Evolutionary conservation across 2,888 invertebrate genomes (phyloP).

Genomic region (Lissocephala sabroskyi): DNA sequence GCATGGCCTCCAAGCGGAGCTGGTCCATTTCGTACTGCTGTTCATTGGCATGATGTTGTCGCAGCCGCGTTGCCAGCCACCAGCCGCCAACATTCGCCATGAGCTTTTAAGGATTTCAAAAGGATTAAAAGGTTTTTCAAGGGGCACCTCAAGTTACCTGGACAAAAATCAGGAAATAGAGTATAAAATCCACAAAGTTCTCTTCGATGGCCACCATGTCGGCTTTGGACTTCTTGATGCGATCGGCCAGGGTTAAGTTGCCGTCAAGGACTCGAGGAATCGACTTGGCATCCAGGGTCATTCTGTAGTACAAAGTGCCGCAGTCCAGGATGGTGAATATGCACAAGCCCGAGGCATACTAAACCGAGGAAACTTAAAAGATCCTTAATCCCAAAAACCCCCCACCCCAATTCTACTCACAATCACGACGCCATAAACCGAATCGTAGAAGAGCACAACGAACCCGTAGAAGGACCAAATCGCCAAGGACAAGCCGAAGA

Average conservation of each 20-base stretch:
- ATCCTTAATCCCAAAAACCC: too few relatives aligned
- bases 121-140: not conserved
- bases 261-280: not conserved
- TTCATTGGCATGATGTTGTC: conserved; percentile 3
- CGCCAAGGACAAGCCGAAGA: conserved; percentile 3
- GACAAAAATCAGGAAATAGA: not conserved
- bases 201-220: not conserved
- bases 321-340: conserved; percentile 2
- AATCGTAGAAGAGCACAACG: conserved; percentile 7
- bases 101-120: not conserved
- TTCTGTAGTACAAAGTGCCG: not conserved
- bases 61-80: conserved; percentile 8
- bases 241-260: not conserved
- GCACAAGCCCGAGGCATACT: conserved; percentile 14
- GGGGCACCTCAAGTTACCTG: not conserved
- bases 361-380: not conserved
- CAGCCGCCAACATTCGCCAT: not conserved
- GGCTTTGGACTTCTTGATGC: not conserved
- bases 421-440: not conserved
- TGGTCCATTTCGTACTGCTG: conserved; percentile 4
- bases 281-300: not conserved
- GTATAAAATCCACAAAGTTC: not conserved
- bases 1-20: conserved; percentile 1
- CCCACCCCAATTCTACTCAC: too few relatives aligned
- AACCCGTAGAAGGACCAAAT: conserved; percentile 11